Base-by-base conservation (phyloP, 2,797 vertebrate species). In the Acrossocheilus wenchowensis region DNA sequence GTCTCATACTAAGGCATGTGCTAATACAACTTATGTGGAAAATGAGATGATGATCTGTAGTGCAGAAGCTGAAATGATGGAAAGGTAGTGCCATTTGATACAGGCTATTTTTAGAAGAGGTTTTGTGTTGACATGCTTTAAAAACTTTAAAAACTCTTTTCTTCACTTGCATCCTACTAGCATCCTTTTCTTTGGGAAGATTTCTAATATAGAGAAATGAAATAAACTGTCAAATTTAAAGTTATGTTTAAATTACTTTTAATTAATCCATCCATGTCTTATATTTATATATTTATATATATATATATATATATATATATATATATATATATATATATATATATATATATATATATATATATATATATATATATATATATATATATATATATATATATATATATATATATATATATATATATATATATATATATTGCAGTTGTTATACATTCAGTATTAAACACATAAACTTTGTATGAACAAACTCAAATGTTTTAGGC, bases 1-100 rank as follows among this genome's bases (percentile, higher is more conserved):
- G 34, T 75, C 68, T 87, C 39, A 3, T 66, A 36, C 21, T 60
- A n/a, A 83, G 23, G 15, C 45, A 87, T 83, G 30, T 84, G 75
- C 87, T 83, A 81, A 89, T 87, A 88, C 23, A 90, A 75, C 82
- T 87, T 60, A 87, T 52, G 89, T 89, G 77, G 86, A 90, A 91
- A 88, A 68, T 82, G 78, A 91, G 89, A 87, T 75, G 21, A 88
- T 77, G 73, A 85, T 85, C 41, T 66, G 83, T 26, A 69, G 81
- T 72, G 57, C 36, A 52, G 12, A 66, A 52, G 41, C 30, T 72
- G 14, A 81, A 41, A n/a, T 71, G 52, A 84, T 81, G 6, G 15
- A 71, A 77, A 34, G 15, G 36, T 30, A 39, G n/a, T 50, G 64
- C 39, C 36, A 34, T 23, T 21, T 17, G n/a, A 48, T 34, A 7